Conservation (phyloP, 1,140 invertebrate species). For the Cydia pomonella region DNA sequence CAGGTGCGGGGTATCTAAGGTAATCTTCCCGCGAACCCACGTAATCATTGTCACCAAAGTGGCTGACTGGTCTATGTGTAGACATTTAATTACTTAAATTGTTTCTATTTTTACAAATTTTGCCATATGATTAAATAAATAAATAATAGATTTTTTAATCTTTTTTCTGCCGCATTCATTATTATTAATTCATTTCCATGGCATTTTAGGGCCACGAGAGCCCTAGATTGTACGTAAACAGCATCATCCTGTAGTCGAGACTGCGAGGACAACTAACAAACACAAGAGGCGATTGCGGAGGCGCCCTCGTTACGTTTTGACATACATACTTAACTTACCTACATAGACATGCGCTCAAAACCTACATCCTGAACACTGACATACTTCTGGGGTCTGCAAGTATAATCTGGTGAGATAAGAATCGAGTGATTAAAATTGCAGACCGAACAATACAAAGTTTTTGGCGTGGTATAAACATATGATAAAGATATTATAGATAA, state of each 20-base stretch:
- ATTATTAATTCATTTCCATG: neutral
- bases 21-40: too few species aligned
- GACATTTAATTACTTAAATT: too few species aligned
- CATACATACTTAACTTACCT: slow-evolving; percentile 59
- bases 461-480: neutral
- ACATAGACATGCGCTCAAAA: slow-evolving; percentile 71
- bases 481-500: neutral
- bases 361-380: slow-evolving; percentile 66
- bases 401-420: neutral
- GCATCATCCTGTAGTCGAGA: neutral
- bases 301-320: slow-evolving; percentile 64
- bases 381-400: slow-evolving; percentile 48
- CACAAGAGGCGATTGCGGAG: slow-evolving; percentile 39
- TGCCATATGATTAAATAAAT: too few species aligned
- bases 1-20: too few species aligned
- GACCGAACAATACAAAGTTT: neutral
- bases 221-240: neutral
- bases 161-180: too few species aligned
- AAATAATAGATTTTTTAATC: too few species aligned
- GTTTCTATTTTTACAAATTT: too few species aligned
- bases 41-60: too few species aligned
- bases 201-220: too few species aligned
- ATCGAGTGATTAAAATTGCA: slow-evolving; percentile 1
- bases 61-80: too few species aligned
- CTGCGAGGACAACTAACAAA: slow-evolving; percentile 39